A percentile compares a stretch with the other conserved stretches of the same genome.
These are phyloP conservation scores for Drosophila imparisetae DNA, from an alignment of 2,888 invertebrate genomes.

Conservation along the genomic window DNA sequence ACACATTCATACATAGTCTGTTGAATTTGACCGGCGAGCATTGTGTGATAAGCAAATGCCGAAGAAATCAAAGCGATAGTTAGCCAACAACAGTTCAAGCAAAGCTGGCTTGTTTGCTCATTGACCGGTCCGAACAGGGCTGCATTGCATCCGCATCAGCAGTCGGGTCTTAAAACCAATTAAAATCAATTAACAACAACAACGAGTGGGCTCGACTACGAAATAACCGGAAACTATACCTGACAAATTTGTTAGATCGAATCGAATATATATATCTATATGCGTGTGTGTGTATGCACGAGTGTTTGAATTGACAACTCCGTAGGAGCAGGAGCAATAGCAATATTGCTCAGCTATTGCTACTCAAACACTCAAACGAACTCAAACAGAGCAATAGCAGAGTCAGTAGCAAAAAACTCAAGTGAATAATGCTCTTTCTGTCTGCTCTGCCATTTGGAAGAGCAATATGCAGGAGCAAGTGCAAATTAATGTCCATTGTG, in stretches of 20 bases:
- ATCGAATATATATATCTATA: not conserved
- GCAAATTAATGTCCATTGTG: not conserved
- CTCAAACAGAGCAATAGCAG: not conserved
- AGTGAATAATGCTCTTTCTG: not conserved
- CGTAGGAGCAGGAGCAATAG: not conserved
- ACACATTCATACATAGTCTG: not conserved
- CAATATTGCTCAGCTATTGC: not conserved
- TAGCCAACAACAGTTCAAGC: not conserved
- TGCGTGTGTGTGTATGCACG: no score
- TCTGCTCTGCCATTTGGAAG: not conserved
- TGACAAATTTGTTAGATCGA: not conserved
- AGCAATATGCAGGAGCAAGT: not conserved
- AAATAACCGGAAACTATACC: not conserved
- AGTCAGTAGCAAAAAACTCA: not conserved
- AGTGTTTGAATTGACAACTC: no score
- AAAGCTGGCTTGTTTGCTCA: not conserved
- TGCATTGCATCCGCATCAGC: constrained; percentile 14
- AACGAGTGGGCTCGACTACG: not conserved
- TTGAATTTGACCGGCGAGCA: not conserved
- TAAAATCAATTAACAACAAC: not conserved
- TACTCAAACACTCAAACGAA: not conserved
- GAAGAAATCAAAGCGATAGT: not conserved
- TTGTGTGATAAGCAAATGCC: not conserved
- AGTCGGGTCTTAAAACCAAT: not conserved
- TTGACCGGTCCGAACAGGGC: constrained; percentile 23